Conservation (phyloP, 2,888 invertebrate species). For the Laothoe populi region DNA sequence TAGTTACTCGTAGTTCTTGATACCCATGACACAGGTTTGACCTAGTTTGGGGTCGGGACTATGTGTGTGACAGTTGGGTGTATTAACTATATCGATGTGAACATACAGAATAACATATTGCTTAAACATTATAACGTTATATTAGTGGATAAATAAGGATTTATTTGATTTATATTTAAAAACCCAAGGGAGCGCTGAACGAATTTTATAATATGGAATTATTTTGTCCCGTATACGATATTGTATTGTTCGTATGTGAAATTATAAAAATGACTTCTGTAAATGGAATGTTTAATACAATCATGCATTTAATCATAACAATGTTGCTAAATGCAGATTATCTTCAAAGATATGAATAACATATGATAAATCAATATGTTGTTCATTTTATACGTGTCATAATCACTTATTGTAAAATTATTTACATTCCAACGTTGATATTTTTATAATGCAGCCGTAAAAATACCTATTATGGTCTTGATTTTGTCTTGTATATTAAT, state of each 20-base stretch:
- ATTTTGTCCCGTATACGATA: background rate
- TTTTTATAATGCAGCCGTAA: background rate
- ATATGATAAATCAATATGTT: background rate
- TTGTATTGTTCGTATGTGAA: background rate
- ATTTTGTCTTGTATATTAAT: background rate
- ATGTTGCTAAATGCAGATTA: background rate
- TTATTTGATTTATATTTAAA: background rate
- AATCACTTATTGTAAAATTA: background rate
- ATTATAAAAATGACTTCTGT: conserved; percentile 13
- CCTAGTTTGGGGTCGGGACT: no score
- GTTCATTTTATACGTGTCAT: background rate
- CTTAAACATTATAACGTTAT: no score
- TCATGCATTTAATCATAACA: background rate
- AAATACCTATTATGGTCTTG: background rate
- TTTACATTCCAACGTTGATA: background rate
- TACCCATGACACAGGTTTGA: no score
- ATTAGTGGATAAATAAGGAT: background rate
- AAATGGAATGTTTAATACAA: background rate
- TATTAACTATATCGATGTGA: no score
- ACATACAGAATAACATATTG: no score
- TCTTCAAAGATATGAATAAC: conserved; percentile 2
- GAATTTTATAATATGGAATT: background rate
- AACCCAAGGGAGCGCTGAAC: no score
- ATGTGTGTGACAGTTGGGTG: no score
- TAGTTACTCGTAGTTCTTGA: no score